These are phyloP conservation scores for Leiothrix lutea DNA, from an alignment of 2,113 vertebrate species.

Conservation along the genomic window DNA sequence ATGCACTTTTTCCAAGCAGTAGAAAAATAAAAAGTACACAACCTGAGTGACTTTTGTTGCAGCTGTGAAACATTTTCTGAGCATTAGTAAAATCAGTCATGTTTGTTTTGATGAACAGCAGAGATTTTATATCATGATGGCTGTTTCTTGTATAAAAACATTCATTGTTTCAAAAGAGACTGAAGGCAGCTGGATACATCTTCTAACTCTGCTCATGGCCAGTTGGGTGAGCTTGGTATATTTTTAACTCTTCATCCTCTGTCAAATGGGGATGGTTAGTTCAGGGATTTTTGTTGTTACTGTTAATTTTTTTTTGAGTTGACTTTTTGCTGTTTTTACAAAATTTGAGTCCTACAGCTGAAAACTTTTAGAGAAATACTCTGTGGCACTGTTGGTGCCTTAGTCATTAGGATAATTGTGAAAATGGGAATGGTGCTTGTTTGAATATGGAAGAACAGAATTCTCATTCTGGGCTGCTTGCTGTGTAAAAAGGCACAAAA, in stretches of 20 bases:
- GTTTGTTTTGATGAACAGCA: background rate
- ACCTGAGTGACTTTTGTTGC: background rate
- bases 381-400: background rate
- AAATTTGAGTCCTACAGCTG: background rate
- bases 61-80: background rate
- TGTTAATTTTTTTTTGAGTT: background rate
- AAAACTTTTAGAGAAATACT: background rate
- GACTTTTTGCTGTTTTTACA: background rate
- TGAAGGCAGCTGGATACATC: background rate
- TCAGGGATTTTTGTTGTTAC: background rate
- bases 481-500: background rate
- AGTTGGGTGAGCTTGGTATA: background rate
- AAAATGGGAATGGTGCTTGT: background rate
- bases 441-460: background rate
- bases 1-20: background rate
- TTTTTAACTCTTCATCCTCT: background rate
- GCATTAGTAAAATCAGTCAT: background rate
- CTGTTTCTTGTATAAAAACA: background rate
- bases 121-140: background rate
- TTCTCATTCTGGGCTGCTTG: background rate
- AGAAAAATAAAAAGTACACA: background rate
- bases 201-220: background rate
- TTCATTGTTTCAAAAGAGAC: background rate
- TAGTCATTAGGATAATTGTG: background rate
- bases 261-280: background rate